Evolutionary conservation across 2,888 invertebrate species (phyloP), one percentile per base, ranked within the genome.

Genomic region (Homarus gammarus): DNA sequence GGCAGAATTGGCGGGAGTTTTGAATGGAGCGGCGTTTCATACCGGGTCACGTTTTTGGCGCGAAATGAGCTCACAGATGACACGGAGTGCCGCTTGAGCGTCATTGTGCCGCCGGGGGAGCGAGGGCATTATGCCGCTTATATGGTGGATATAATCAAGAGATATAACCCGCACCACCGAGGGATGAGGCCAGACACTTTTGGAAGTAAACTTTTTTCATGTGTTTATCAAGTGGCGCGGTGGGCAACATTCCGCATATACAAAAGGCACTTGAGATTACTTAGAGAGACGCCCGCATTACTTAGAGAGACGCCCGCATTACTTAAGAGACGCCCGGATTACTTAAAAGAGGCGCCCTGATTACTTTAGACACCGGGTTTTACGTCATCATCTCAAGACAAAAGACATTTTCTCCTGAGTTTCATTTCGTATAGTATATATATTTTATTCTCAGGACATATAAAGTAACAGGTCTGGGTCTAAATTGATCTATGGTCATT

Each of bases 11-110:
- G 51, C 51, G 51, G 79, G 56, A 79, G n/a, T 79, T 51, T 56
- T 61, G 79, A 79, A 79, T 56, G 79, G 51, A 33, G 79, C 22
- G 36, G 79, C 51, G 79, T 56, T 56, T 56, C 75, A 79, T 79
- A 79, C 79, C 44, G 61, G 79, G 61, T 56, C 75, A 75, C 75
- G 40, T 75, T 75, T 75, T 75, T 56, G 79, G 79, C 79, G 51
- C 56, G 51, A 56, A 79, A 61, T 56, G 79, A 79, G 79, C 33
- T 51, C 56, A 56, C 56, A 79, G 31, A 79, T 27, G 79, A 79
- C 79, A 61, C 10, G 36, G 18, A 44, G n/a, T 31, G 56, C 15
- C 18, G 75, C 33, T 68, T 22, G n/a, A n/a, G 75, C 40, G 70
- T 31, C 75, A 40, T 75, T 75, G 75, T 79, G 79, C 31, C 36